Percentiles rank a stretch among this genome's conserved stretches.
Conservation (phyloP, 2,797 vertebrate genomes). For the Eutrigla gurnardus region DNA sequence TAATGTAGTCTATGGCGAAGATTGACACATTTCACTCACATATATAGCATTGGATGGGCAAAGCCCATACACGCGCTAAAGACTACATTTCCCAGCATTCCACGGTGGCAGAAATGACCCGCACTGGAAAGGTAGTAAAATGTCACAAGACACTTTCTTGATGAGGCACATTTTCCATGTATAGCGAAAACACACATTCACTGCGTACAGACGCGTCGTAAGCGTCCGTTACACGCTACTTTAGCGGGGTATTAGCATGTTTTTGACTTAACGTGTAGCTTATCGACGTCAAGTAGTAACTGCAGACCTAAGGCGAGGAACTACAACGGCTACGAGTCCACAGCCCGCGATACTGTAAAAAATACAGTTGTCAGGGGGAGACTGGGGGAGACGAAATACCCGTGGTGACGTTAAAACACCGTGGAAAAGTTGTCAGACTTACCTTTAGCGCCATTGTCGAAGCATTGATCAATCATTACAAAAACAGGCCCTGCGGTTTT, state of each 20-base stretch:
- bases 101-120: constrained; percentile 61
- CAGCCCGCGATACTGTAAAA: constrained; percentile 3
- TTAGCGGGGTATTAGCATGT: not conserved
- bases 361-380: constrained; percentile 8
- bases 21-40: not conserved
- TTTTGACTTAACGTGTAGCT: not conserved
- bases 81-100: constrained; percentile 83
- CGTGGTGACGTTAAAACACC: not conserved
- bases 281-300: constrained; percentile 16
- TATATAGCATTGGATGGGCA: not conserved
- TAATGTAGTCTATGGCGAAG: not conserved
- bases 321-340: constrained; percentile 10
- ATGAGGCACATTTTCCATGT: constrained; percentile 81
- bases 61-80: not conserved
- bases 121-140: constrained; percentile 83
- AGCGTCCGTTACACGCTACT: not conserved
- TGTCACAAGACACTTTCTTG: constrained; percentile 88
- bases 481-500: constrained; percentile 71
- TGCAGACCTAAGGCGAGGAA: constrained; percentile 35
- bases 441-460: constrained; percentile 85
- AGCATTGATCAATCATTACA: constrained; percentile 82
- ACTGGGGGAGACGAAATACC: accelerated
- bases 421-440: constrained; percentile 28
- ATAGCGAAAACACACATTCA: constrained; percentile 40
- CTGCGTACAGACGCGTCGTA: not conserved